A percentile compares a stretch with the other conserved stretches of the same genome.
Conservation (phyloP, 2,113 vertebrate genomes). For the Colistium nudipinnis region DNA sequence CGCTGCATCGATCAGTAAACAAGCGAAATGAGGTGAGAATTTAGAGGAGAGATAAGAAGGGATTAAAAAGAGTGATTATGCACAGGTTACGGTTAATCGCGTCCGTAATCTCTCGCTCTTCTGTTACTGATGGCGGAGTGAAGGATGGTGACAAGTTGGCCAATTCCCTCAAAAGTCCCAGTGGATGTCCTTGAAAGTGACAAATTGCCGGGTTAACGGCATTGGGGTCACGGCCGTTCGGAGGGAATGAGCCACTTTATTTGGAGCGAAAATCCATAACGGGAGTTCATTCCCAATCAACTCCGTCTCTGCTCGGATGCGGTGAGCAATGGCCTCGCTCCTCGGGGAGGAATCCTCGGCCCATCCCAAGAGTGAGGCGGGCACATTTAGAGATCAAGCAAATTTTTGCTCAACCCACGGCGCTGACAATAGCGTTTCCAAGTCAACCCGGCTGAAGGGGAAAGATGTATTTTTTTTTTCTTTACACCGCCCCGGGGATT, state of each 20-base stretch:
- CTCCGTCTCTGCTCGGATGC: conserved; percentile 25
- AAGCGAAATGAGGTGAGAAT: neutral
- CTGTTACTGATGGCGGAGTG: conserved; percentile 49
- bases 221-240: conserved; percentile 63
- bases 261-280: conserved; percentile 73
- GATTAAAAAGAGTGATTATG: conserved; percentile 10
- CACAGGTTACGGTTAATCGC: conserved; percentile 39
- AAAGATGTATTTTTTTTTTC: conserved; percentile 27
- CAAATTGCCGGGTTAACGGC: conserved; percentile 70
- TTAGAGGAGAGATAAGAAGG: neutral
- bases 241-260: conserved; percentile 67
- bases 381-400: conserved; percentile 30
- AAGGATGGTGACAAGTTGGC: conserved; percentile 64
- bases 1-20: neutral
- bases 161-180: conserved; percentile 62
- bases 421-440: conserved; percentile 16
- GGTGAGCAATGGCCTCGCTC: conserved; percentile 49
- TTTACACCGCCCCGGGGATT: conserved; percentile 35
- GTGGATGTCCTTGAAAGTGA: conserved; percentile 71
- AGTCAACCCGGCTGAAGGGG: conserved; percentile 11
- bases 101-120: conserved; percentile 44
- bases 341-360: conserved; percentile 43
- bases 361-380: conserved; percentile 27
- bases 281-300: conserved; percentile 62
- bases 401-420: conserved; percentile 34